A percentile compares a stretch with the other conserved stretches of the same genome.
Evolutionary conservation across 2,888 invertebrate genomes (phyloP).

Genomic region (Drosophila lacicola): DNA sequence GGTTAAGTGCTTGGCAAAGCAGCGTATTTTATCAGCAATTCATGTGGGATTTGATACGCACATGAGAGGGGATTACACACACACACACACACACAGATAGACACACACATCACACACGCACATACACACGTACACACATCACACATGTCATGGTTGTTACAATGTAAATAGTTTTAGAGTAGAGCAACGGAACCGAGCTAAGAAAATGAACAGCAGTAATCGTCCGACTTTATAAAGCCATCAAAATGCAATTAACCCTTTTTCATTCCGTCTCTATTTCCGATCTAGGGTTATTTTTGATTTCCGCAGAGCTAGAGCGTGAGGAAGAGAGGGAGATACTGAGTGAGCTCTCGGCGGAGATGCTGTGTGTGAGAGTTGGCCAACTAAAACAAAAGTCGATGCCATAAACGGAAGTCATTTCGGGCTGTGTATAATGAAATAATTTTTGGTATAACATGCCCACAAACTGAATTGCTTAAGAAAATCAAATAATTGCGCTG

Average conservation of each 20-base stretch:
- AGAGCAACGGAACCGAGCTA: conserved; percentile 33
- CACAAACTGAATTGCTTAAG: conserved; percentile 62
- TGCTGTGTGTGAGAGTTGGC: conserved; percentile 44
- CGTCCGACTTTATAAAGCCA: conserved; percentile 74
- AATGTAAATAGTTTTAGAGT: conserved; percentile 29
- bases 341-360: neutral
- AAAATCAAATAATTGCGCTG: conserved; percentile 57
- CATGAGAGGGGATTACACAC: conserved; percentile 18
- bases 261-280: conserved; percentile 67
- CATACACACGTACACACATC: conserved; percentile 7
- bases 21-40: conserved; percentile 75
- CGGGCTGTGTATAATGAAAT: conserved; percentile 75
- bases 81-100: conserved; percentile 5
- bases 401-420: conserved; percentile 75
- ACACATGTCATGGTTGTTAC: conserved; percentile 41
- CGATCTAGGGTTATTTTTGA: conserved; percentile 71
- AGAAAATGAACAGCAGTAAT: conserved; percentile 35
- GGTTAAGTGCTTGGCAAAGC: conserved; percentile 82
- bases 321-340: neutral
- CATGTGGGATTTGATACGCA: conserved; percentile 68
- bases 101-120: conserved; percentile 7
- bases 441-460: conserved; percentile 58
- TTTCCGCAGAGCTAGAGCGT: conserved; percentile 52
- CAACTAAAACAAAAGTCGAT: conserved; percentile 77
- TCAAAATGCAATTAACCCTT: conserved; percentile 82